Evolutionary conservation across 1,140 invertebrate genomes (phyloP).

Genomic region (Ptiloglossa arizonensis): DNA sequence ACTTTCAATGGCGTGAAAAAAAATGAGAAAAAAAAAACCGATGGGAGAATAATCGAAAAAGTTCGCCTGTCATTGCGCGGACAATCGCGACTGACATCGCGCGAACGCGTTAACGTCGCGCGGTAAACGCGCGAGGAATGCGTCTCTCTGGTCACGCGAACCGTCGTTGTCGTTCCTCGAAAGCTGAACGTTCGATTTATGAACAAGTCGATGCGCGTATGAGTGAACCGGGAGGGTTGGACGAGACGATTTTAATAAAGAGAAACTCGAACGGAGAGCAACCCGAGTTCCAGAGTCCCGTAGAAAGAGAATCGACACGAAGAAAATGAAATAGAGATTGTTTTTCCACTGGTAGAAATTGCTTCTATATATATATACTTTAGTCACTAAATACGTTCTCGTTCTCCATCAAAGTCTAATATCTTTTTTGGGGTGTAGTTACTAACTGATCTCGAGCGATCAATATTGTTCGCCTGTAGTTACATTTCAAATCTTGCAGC

Average conservation of each 20-base stretch:
- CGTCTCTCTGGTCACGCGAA: too few species aligned
- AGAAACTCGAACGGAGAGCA: constrained; percentile 15
- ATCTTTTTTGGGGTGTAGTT: too few species aligned
- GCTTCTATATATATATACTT: too few species aligned
- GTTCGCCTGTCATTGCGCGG: constrained; percentile 35
- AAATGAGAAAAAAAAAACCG: too few species aligned
- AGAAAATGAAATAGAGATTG: constrained; percentile 6
- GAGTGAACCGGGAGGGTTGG: neutral
- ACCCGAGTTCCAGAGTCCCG: neutral
- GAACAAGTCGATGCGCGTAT: constrained; percentile 56
- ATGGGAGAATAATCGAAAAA: constrained; percentile 52
- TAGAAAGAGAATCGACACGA: neutral
- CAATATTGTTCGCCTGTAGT: too few species aligned
- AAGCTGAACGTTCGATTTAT: constrained; percentile 66
- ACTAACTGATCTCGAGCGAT: too few species aligned
- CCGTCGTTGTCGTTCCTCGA: too few species aligned
- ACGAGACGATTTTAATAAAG: constrained; percentile 9
- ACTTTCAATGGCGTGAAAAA: neutral
- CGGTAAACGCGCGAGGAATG: constrained; percentile 49
- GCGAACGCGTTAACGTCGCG: neutral
- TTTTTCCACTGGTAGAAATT: too few species aligned
- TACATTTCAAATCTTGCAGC: too few species aligned
- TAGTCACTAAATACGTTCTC: too few species aligned
- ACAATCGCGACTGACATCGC: constrained; percentile 20
- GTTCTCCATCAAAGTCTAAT: too few species aligned